Base-by-base conservation (phyloP, 2,797 vertebrate genomes). In the Cynodonichthys magdalenae region DNA sequence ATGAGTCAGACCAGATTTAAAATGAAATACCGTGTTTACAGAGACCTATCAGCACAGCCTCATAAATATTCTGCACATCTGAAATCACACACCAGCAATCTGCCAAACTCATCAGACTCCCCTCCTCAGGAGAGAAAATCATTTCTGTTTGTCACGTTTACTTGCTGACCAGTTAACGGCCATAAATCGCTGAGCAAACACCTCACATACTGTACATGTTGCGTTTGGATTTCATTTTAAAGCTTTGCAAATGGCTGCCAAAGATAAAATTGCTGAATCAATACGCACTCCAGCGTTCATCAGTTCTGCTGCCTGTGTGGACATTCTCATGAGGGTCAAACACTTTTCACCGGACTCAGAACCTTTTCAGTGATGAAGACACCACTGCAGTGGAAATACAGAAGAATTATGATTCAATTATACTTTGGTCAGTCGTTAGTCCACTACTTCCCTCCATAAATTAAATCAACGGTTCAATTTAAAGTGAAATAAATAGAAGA, bases 11-110 rank as follows among this genome's bases (percentile, higher is more conserved):
- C 59, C 28, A 12, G 73, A 68, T 77, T 79, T 50, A 63, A 74
- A 84, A 73, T 68, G 59, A 77, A 68, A 79, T 61, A 54, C 60
- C 20, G 15, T 59, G 67, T 80, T 83, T 74, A 75, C 66, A 78
- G 62, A 76, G 49, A 18, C 24, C 54, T 53, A 48, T 67, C 69
- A 53, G 63, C 76, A 56, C 34, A 39, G 48, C 45, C 71, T 76
- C 79, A 77, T 76, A 73, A 77, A 86, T 69, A 74, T 67, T 39
- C 64, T 49, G 63, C 52, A 74, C 52, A 75, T 71, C 55, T 55
- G 18, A 75, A 72, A 69, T 71, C 69, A 79, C 24, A 72, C 68
- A 69, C 29, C 64, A 75, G 69, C 59, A 70, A 62, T 51, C 69
- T 72, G 71, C 60, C 63, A 72, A 49, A 58, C 31, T 62, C 55